phyloP scores from a whole-genome alignment of 2,888 invertebrate species.

The Seira sanloemensis region DNA sequence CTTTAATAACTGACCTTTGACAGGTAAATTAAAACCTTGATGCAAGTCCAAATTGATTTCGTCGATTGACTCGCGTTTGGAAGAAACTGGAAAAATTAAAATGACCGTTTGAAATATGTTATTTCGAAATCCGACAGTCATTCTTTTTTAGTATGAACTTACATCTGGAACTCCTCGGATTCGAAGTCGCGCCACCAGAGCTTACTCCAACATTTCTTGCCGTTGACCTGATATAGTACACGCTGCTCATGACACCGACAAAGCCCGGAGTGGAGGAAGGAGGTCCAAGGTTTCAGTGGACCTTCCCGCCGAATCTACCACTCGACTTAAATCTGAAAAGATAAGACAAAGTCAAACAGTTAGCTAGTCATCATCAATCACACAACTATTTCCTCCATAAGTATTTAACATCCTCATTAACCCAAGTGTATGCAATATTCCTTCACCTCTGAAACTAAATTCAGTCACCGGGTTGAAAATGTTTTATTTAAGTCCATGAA shows the following conservation, averaged over 20 bases:
- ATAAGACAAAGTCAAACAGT: too few species aligned
- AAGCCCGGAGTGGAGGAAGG: constrained; percentile 1
- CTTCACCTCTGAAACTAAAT: too few species aligned
- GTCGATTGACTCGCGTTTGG: constrained; percentile 61
- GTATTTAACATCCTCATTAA: too few species aligned
- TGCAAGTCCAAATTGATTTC: constrained; percentile 66
- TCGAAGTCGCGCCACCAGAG: constrained; percentile 19
- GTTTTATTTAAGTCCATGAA: too few species aligned
- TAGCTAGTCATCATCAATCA: too few species aligned
- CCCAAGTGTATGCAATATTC: too few species aligned
- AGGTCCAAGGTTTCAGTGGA: constrained; percentile 29
- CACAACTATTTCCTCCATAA: too few species aligned
- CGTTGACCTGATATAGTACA: constrained; percentile 42
- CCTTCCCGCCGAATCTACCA: constrained; percentile 28
- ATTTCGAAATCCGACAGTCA: background rate
- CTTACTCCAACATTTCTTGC: constrained; percentile 53
- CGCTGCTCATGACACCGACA: constrained; percentile 49
- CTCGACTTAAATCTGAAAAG: too few species aligned
- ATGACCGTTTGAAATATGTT: background rate
- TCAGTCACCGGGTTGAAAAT: too few species aligned
- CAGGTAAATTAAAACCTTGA: too few species aligned
- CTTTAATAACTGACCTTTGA: too few species aligned
- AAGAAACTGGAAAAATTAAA: constrained; percentile 27
- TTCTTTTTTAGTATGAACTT: constrained; percentile 5
- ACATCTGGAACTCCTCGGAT: constrained; percentile 49